phyloP scores from a whole-genome alignment of 1,140 invertebrate species.

The Drosophila willistoni region DNA sequence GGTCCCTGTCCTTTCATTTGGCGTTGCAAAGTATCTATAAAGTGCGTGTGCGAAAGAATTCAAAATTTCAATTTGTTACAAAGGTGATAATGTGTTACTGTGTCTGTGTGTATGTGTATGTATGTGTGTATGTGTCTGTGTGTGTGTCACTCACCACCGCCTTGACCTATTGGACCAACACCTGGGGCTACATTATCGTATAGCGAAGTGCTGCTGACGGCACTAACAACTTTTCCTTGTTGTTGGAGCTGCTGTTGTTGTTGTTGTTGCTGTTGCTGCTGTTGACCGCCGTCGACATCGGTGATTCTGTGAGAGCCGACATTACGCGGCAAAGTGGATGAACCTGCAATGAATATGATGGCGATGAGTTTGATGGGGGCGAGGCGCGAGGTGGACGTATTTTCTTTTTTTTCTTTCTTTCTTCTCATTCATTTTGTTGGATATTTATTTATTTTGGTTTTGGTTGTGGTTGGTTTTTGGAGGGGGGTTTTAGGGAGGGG shows the following conservation, averaged over 20 bases:
- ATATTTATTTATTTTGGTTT: not conserved
- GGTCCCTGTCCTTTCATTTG: constrained; percentile 85
- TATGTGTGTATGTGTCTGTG: not conserved
- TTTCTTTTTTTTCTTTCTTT: not conserved
- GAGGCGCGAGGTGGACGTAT: constrained; percentile 69
- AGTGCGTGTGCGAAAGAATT: not conserved
- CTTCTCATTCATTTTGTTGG: not conserved
- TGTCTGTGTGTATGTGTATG: too few relatives aligned
- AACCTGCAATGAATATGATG: constrained; percentile 85
- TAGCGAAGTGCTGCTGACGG: constrained; percentile 93
- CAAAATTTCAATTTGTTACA: not conserved
- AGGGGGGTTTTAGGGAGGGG: not conserved
- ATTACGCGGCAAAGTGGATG: constrained; percentile 92
- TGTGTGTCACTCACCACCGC: constrained; percentile 45
- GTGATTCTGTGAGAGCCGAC: constrained; percentile 88
- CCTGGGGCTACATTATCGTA: constrained; percentile 92
- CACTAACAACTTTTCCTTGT: constrained; percentile 88
- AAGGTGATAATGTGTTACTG: not conserved
- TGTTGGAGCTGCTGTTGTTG: constrained; percentile 32
- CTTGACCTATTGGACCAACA: constrained; percentile 55
- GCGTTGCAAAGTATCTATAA: constrained; percentile 83
- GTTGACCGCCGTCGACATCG: constrained; percentile 75
- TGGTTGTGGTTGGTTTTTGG: not conserved
- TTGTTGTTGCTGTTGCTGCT: constrained; percentile 84
- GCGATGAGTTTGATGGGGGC: constrained; percentile 79